Base-by-base conservation (phyloP, 2,888 invertebrate genomes). In the Ectropis crepuscularia region DNA sequence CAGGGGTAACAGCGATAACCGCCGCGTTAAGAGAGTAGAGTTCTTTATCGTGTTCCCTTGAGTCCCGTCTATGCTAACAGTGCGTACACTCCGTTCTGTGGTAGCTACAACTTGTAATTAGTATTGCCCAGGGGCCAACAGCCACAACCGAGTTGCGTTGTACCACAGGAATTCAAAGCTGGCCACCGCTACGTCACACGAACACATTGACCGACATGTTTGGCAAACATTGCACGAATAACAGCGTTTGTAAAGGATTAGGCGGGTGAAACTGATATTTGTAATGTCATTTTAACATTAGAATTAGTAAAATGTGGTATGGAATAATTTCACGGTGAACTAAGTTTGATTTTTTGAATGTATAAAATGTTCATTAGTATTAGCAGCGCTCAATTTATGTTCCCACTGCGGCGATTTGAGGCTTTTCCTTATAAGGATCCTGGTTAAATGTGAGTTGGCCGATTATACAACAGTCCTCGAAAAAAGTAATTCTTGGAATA, bases 21-120 rank as follows among this genome's bases (percentile, higher is more conserved):
- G 28, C 28, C 28, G 16, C 47, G 55, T 47, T 45, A 58, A 51
- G 38, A 50, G 45, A 51, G 51, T 45, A 58, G 39, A 50, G 11
- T 51, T 51, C 51, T 39, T 58, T 45, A 45, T 7, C 38, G 16
- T 39, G 8, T 8, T 49, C 59, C 49, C 59, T 59, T 28, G 46
- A 53, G 59, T 37, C 11, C 37, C 11, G 8, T 53, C 41, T 47
- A 37, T 60, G 39, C 36, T 54, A 60, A 54, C 42, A 39, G 53
- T 50, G 39, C 45, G 28, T 50, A 41, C 38, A 49, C 28, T 45
- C 50, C 41, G 50, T 39, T 36, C 39, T 55, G 41, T 48, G 57
- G 51, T 62, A 57, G 51, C 53, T 51, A 47, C 53, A 54, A 58
- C 36, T 54, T 63, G 63, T 63, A 58, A 63, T 63, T 58, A 58